Evolutionary conservation across 2,113 vertebrate genomes (phyloP).

Genomic region (Tachuris rubrigastra): DNA sequence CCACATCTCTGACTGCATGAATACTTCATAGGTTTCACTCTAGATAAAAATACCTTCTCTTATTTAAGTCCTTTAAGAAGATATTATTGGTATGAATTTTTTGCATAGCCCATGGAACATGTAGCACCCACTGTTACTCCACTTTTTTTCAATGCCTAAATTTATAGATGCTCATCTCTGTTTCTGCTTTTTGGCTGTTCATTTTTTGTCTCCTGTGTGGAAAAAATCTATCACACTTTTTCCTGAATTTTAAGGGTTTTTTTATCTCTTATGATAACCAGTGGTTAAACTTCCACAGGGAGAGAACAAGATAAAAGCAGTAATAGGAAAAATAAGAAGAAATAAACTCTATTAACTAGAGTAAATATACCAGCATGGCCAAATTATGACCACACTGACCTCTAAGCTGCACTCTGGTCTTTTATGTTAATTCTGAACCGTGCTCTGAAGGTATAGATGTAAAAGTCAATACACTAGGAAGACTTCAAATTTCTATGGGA

Average conservation of each 20-base stretch:
- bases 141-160: not conserved
- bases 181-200: not conserved
- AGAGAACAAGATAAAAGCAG: not conserved
- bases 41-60: not conserved
- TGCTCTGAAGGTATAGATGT: not conserved
- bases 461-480: not conserved
- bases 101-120: not conserved
- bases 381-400: not conserved
- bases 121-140: not conserved
- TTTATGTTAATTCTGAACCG: not conserved
- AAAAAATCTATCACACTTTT: not conserved
- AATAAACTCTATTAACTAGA: slow-evolving; percentile 31
- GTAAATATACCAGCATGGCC: not conserved
- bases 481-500: not conserved
- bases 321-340: not conserved
- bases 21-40: not conserved
- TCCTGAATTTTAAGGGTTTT: not conserved
- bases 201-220: not conserved
- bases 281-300: not conserved
- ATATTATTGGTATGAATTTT: not conserved
- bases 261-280: not conserved
- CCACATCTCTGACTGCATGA: not conserved
- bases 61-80: not conserved
- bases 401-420: slow-evolving; percentile 9
- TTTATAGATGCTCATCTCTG: not conserved